Conservation (phyloP, 2,113 vertebrate genomes). For the Thunnus maccoyii region DNA sequence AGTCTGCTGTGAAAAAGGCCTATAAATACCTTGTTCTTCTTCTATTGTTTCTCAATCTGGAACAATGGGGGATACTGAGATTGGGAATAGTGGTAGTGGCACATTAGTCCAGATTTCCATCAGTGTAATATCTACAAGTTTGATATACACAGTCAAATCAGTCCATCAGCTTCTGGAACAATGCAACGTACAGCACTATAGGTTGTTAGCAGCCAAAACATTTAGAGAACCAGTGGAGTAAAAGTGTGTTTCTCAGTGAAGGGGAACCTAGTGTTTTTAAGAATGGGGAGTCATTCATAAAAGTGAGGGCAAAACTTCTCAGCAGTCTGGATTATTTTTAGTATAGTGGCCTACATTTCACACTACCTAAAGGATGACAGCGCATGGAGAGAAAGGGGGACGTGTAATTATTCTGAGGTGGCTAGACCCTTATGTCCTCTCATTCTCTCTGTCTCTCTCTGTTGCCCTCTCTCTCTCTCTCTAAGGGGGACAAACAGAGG, state of each 20-base stretch:
- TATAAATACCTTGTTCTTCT: no score
- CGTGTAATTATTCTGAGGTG: slow-evolving; percentile 73
- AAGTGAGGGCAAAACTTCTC: slow-evolving; percentile 45
- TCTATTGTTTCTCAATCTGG: no score
- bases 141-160: slow-evolving; percentile 7
- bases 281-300: slow-evolving; percentile 62
- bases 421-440: slow-evolving; percentile 52
- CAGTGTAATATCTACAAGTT: background rate
- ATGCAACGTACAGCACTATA: background rate
- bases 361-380: slow-evolving; percentile 69
- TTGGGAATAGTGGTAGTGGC: no score
- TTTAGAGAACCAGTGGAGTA: no score
- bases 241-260: background rate
- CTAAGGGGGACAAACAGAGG: slow-evolving; percentile 55
- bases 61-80: no score
- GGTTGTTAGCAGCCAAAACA: background rate
- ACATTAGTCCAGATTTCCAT: background rate
- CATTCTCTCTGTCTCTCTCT: slow-evolving; percentile 32
- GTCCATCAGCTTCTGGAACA: background rate
- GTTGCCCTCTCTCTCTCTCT: slow-evolving; percentile 18
- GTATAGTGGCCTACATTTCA: slow-evolving; percentile 70
- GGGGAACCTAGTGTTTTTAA: slow-evolving; percentile 30
- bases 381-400: slow-evolving; percentile 45
- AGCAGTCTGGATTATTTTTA: slow-evolving; percentile 65
- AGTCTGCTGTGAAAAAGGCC: no score